Percentiles rank a stretch among this genome's conserved stretches.
phyloP scores from a whole-genome alignment of 2,888 invertebrate species.

The Therioaphis trifolii region DNA sequence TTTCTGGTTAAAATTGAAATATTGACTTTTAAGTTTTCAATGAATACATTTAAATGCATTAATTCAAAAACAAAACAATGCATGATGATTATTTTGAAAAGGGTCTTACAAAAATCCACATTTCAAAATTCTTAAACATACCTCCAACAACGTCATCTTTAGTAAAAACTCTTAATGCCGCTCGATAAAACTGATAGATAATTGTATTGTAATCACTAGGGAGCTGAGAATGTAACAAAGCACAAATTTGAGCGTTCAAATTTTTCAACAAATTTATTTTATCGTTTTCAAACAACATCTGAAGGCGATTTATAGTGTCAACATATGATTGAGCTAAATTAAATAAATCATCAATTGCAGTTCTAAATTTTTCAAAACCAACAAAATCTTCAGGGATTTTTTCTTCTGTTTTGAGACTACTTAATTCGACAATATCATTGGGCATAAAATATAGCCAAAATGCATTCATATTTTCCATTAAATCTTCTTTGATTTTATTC shows the following conservation, averaged over 20 bases:
- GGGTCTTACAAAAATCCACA: background rate
- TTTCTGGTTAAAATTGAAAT: too few species aligned
- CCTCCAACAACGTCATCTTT: constrained; percentile 68
- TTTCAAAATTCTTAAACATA: constrained; percentile 67
- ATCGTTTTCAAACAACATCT: constrained; percentile 43
- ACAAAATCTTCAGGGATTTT: constrained; percentile 66
- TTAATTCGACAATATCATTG: constrained; percentile 35
- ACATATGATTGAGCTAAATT: constrained; percentile 68
- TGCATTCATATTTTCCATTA: constrained; percentile 39
- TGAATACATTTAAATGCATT: background rate
- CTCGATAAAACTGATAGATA: constrained; percentile 81
- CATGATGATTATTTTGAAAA: background rate
- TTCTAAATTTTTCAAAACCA: constrained; percentile 76
- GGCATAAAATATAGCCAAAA: constrained; percentile 58
- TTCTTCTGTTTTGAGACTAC: constrained; percentile 1
- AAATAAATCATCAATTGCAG: constrained; percentile 77
- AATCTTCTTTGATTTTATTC: constrained; percentile 33
- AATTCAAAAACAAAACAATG: background rate
- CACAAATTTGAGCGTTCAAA: constrained; percentile 76
- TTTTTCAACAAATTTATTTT: constrained; percentile 68
- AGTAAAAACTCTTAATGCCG: constrained; percentile 80
- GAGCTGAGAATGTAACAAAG: constrained; percentile 78
- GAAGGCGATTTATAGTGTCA: constrained; percentile 32
- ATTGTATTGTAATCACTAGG: constrained; percentile 78
- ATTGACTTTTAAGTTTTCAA: background rate